These are phyloP conservation scores for Oryctolagus cuniculus DNA, from an alignment of 2,113 vertebrate genomes.

Conservation along the genomic window mOryCun1.1 NC_091451.1:27746501-27747000, in stretches of 20 bases:
- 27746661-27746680: rapidly evolving
- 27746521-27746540: neutral
- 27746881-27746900: neutral
- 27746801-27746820: neutral
- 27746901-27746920: neutral
- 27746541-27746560: neutral
- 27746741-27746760: neutral
- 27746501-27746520: neutral
- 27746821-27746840: neutral
- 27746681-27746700: neutral
- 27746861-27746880: neutral
- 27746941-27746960: neutral
- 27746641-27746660: neutral
- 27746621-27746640: neutral
- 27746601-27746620: neutral
- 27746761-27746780: neutral
- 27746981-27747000: neutral
- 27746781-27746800: neutral
- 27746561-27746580: neutral
- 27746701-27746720: neutral
- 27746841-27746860: neutral
- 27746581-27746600: neutral
- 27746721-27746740: neutral
- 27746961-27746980: neutral
- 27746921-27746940: neutral